phyloP scores from a whole-genome alignment of 1,140 invertebrate genomes.

The Nephotettix cincticeps region DNA sequence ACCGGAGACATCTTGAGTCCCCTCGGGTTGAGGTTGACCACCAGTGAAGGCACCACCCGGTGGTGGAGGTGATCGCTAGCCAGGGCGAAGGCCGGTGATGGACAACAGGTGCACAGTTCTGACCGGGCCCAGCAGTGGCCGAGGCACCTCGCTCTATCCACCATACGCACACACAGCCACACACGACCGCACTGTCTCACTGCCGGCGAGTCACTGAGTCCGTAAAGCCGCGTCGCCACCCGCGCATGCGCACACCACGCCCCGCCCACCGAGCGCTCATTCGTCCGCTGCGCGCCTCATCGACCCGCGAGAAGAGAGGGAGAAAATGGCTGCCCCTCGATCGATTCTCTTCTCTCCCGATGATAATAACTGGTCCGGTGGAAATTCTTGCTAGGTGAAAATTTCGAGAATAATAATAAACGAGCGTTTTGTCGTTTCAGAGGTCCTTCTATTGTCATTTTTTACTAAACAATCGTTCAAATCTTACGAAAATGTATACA shows the following conservation, averaged over 20 bases:
- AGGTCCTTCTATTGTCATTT: too few relatives aligned
- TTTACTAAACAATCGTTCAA: too few relatives aligned
- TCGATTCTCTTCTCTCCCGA: background rate
- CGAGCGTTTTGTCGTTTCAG: too few relatives aligned
- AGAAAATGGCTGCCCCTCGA: constrained; percentile 18
- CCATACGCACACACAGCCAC: constrained; percentile 26
- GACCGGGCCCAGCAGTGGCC: constrained; percentile 30
- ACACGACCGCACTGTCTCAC: constrained; percentile 18
- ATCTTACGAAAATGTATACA: too few relatives aligned
- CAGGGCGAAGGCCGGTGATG: constrained; percentile 28
- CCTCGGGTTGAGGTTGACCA: constrained; percentile 35
- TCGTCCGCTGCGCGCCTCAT: background rate
- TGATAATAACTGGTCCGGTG: too few relatives aligned
- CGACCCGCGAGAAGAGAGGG: background rate
- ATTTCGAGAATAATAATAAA: too few relatives aligned
- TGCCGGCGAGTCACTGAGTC: constrained; percentile 24
- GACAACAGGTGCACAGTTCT: constrained; percentile 26
- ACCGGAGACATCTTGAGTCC: constrained; percentile 51
- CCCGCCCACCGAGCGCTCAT: background rate
- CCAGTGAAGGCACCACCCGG: constrained; percentile 36
- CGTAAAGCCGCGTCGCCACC: background rate
- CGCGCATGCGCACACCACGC: constrained; percentile 6
- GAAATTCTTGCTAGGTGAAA: too few relatives aligned
- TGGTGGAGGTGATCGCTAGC: constrained; percentile 32
- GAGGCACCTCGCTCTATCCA: constrained; percentile 23